A percentile compares a stretch with the other conserved stretches of the same genome.
These are phyloP conservation scores for Aphidius colemani DNA, from an alignment of 2,888 invertebrate species.

Conservation along the genomic window DNA sequence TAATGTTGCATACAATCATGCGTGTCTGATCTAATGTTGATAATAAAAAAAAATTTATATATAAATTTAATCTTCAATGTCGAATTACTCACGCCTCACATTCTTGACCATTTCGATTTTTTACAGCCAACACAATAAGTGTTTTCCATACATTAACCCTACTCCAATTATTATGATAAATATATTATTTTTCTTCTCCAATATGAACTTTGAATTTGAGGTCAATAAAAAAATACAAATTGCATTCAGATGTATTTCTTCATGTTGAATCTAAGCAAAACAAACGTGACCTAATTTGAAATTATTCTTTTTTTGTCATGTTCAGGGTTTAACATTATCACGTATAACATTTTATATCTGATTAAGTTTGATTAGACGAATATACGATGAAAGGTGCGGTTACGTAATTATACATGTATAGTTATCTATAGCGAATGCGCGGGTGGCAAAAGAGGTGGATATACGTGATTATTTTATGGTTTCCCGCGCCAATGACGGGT, in stretches of 20 bases:
- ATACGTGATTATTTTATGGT: conserved; percentile 24
- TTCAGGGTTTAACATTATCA: background rate
- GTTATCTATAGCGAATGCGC: too few relatives aligned
- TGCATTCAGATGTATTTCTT: background rate
- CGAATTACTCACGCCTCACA: conserved; percentile 8
- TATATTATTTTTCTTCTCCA: too few relatives aligned
- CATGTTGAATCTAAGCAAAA: background rate
- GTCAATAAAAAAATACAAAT: too few relatives aligned
- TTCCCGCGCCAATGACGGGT: conserved; percentile 16
- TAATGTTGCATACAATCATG: too few relatives aligned
- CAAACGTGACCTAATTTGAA: conserved; percentile 1
- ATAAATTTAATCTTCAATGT: background rate
- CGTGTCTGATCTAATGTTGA: too few relatives aligned
- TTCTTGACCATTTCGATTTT: too few relatives aligned
- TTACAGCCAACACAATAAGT: too few relatives aligned
- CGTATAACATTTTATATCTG: conserved; percentile 1
- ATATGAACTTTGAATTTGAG: too few relatives aligned
- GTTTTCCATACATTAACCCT: too few relatives aligned
- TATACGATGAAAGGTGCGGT: conserved; percentile 30
- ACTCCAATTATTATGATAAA: too few relatives aligned
- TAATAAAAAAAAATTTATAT: too few relatives aligned
- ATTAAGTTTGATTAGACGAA: conserved; percentile 13
- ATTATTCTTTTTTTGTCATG: background rate
- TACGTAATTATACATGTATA: conserved; percentile 9
- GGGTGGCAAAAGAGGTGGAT: background rate